phyloP scores from a whole-genome alignment of 2,888 invertebrate species.

The Amaurobius ferox region DNA sequence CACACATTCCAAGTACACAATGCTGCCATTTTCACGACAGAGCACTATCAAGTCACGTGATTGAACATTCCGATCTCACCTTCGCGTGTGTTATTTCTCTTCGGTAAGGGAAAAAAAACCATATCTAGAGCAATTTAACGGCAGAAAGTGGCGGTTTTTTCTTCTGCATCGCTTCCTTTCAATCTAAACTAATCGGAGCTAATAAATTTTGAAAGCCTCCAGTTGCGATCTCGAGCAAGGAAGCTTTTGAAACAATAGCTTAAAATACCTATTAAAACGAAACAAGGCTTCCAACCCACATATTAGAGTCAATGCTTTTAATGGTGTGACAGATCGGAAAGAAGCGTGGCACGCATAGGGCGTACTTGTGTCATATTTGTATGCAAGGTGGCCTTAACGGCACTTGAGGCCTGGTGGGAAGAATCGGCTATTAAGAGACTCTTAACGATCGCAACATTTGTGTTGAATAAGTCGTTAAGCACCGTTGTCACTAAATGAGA shows the following conservation, averaged over 20 bases:
- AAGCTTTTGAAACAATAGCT: neutral
- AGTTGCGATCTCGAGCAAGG: neutral
- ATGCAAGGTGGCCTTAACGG: neutral
- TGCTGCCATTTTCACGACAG: too few species aligned
- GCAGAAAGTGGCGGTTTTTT: neutral
- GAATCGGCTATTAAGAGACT: neutral
- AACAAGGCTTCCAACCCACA: neutral
- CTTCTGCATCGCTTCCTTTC: neutral
- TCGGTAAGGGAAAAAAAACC: neutral
- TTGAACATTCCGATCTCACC: too few species aligned
- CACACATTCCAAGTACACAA: too few species aligned
- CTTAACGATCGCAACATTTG: too few species aligned
- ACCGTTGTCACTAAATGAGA: too few species aligned
- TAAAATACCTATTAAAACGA: neutral
- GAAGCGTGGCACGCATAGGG: neutral
- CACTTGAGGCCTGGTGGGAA: neutral
- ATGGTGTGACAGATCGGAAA: neutral
- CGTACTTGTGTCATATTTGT: neutral
- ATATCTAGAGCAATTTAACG: neutral
- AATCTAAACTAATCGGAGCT: neutral
- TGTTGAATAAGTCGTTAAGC: too few species aligned
- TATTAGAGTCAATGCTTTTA: neutral
- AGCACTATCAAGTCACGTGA: too few species aligned
- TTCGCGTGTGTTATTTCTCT: neutral
- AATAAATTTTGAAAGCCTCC: neutral